A percentile compares a stretch with the other conserved stretches of the same genome.
Evolutionary conservation across 2,113 vertebrate species (phyloP).

Genomic region (Aptenodytes patagonicus): DNA sequence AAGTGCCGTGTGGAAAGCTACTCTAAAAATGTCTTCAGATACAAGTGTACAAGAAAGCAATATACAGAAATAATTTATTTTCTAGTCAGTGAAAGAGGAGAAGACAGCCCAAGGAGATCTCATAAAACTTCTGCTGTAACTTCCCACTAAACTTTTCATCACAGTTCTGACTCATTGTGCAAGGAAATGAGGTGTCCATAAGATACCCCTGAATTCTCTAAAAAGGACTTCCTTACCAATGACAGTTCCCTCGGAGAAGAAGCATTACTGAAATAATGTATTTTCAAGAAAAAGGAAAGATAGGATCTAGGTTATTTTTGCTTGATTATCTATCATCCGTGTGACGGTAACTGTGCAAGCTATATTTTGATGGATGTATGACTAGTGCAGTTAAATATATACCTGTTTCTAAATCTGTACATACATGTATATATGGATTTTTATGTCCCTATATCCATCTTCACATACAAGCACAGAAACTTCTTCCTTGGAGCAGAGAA

Average conservation of each 20-base stretch:
- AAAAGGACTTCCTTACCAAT: neutral
- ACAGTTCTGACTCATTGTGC: neutral
- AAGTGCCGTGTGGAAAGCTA: neutral
- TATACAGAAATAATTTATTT: neutral
- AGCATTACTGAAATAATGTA: neutral
- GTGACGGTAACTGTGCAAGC: neutral
- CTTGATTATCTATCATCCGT: neutral
- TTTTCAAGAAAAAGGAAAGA: neutral
- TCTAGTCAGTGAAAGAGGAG: neutral
- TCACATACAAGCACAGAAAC: neutral
- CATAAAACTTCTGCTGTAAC: neutral
- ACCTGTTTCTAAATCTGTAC: neutral
- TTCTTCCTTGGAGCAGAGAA: neutral
- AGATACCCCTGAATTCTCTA: neutral
- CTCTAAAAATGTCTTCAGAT: neutral
- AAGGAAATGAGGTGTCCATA: neutral
- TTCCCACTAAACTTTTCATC: neutral
- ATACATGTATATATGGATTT: neutral
- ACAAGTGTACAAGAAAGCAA: neutral
- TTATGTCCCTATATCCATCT: neutral
- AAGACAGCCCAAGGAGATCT: neutral
- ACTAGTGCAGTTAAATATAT: neutral
- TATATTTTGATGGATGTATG: neutral
- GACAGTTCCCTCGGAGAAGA: accelerated
- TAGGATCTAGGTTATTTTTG: neutral